Evolutionary conservation across 2,113 vertebrate species (phyloP).

Genomic region (Pavo muticus): DNA sequence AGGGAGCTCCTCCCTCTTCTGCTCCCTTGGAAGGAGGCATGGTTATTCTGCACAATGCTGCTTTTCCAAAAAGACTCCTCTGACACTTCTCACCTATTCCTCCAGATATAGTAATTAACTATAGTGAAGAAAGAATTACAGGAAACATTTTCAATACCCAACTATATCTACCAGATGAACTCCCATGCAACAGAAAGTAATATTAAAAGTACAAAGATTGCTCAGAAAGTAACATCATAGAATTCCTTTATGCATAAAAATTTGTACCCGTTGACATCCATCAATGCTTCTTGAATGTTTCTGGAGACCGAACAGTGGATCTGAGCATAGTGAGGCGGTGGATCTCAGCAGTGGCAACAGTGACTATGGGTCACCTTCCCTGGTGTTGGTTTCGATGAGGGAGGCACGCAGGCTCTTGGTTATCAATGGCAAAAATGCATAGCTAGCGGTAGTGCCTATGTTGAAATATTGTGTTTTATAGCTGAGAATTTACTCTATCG

Average conservation of each 20-base stretch:
- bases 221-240: too few species aligned
- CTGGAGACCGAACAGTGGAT: too few species aligned
- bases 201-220: background rate
- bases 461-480: background rate
- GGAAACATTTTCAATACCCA: background rate
- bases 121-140: background rate
- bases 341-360: too few species aligned
- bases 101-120: background rate
- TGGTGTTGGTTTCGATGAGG: too few species aligned
- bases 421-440: background rate
- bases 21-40: accelerated
- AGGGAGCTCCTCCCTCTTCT: background rate
- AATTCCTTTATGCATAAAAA: too few species aligned
- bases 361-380: too few species aligned
- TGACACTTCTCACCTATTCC: background rate
- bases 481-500: background rate
- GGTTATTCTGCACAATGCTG: background rate
- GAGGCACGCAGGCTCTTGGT: too few species aligned
- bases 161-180: background rate
- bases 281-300: too few species aligned
- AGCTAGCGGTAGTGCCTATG: background rate
- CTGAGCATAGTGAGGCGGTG: too few species aligned
- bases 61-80: background rate
- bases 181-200: background rate
- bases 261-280: too few species aligned